Evolutionary conservation across 1,140 invertebrate species (phyloP), one percentile per base, ranked within the genome.

Genomic region (Micrasema longulum): DNA sequence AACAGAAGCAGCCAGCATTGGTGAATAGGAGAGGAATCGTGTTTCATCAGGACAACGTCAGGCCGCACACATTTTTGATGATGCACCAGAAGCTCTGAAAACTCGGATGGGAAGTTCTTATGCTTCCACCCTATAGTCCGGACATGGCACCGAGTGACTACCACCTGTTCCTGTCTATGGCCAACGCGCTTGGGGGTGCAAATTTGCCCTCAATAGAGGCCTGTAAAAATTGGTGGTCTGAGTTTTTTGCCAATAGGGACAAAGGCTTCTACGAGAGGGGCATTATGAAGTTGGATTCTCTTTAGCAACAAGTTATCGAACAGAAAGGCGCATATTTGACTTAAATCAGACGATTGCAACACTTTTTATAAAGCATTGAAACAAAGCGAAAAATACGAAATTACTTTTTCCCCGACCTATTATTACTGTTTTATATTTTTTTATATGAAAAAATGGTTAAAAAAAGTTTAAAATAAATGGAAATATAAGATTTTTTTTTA

Each of bases 21-120:
- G 47, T 50, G 47, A 50, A 50, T 50, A 50, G 47, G 47, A 50
- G 47, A 50, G 47, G 47, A 50, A 50, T 50, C 47, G 47, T 50
- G 47, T 50, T 50, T 50, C 47, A 50, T 50, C 47, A 50, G 47
- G 47, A 43, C 38, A 43, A n/a, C n/a, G n/a, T n/a, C n/a, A n/a
- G n/a, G n/a, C n/a, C n/a, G n/a, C n/a, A n/a, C n/a, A n/a, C n/a
- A n/a, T n/a, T n/a, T n/a, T n/a, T n/a, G n/a, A n/a, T n/a, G n/a
- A n/a, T n/a, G n/a, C n/a, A n/a, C n/a, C n/a, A n/a, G n/a, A n/a
- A n/a, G n/a, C n/a, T n/a, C n/a, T n/a, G n/a, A n/a, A n/a, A n/a
- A n/a, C n/a, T n/a, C n/a, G n/a, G n/a, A n/a, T n/a, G n/a, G n/a
- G n/a, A n/a, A n/a, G n/a, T n/a, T n/a, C n/a, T n/a, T n/a, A n/a